Evolutionary conservation across 2,797 vertebrate genomes (phyloP).

Genomic region (Hippopotamyrus pictus): DNA sequence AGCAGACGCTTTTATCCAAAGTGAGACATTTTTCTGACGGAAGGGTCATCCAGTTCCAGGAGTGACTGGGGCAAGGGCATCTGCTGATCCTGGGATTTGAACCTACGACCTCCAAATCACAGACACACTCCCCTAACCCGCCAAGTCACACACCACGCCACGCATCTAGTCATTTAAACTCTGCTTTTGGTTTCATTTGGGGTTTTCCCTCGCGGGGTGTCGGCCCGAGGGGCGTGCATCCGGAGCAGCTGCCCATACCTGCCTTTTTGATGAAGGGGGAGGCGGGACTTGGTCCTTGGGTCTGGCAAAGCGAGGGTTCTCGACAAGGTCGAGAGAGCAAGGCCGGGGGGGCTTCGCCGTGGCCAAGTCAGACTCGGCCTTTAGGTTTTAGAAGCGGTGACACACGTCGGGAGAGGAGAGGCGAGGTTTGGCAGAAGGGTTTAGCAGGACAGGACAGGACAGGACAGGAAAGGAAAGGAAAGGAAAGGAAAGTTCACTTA

Average conservation of each 20-base stretch:
- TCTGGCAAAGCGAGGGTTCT: slow-evolving; percentile 63
- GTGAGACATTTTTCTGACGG: neutral
- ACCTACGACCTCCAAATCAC: neutral
- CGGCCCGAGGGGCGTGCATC: too few species aligned
- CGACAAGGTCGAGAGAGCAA: slow-evolving; percentile 54
- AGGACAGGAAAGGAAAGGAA: neutral
- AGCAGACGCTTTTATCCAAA: neutral
- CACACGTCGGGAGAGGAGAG: slow-evolving; percentile 35
- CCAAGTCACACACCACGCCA: neutral
- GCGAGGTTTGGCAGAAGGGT: slow-evolving; percentile 24
- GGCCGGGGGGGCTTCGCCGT: slow-evolving; percentile 55
- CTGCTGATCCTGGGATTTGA: neutral
- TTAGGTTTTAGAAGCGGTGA: slow-evolving; percentile 13
- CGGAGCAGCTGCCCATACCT: slow-evolving; percentile 67
- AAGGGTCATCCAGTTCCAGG: neutral
- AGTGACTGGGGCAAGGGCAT: neutral
- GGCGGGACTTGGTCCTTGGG: slow-evolving; percentile 57
- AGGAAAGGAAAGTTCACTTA: slow-evolving; percentile 27
- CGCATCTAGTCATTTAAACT: neutral
- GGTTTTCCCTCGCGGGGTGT: neutral
- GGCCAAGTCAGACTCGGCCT: slow-evolving; percentile 46
- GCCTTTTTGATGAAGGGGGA: slow-evolving; percentile 66
- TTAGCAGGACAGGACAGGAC: slow-evolving; percentile 37
- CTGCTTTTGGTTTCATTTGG: neutral
- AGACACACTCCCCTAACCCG: neutral